Evolutionary conservation across 2,888 invertebrate genomes (phyloP), one percentile per base, ranked within the genome.

Genomic region (Drosophila gaucha): DNA sequence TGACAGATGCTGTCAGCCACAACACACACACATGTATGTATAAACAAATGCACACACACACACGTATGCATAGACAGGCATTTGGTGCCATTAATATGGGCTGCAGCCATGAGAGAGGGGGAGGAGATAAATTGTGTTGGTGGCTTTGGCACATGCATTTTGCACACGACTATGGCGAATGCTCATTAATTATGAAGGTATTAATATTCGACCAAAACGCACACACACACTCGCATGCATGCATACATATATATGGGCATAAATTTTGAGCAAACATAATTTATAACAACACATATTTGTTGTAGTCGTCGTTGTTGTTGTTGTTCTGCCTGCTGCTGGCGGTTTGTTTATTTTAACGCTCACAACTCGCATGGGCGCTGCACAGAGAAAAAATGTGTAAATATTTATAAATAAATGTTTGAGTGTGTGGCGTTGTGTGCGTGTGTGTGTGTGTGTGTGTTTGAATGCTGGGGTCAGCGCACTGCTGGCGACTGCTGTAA

Each of bases 1-100:
- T 88, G 86, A 88, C 85, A 86, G 86, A 86, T 86, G 85, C 86
- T 86, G 85, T 86, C 88, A 88, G 71, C 86, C 84, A 82, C 82
- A 85, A 79, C 67, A 75, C 71, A 28, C 28, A 43, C 41, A 41
- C 14, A 14, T 26, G n/a, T 24, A 73, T 65, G 73, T 44, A 75
- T 24, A 24, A 35, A 57, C 38, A 52, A 38, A 60, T 18, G 44
- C n/a, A 46, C 28, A 68, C 36, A 43, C 26, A 60, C 20, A 52
- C 39, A 38, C 43, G 33, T 4, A 51, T 44, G 28, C 47, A 67
- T 6, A 46, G 47, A 12, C 47, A 24, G 16, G 47, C 30, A 44
- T 16, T 41, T 47, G 38, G 56, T 43, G 74, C 59, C 62, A 72
- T 72, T 68, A 74, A 74, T 74, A 62, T 62, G 55, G 44, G 66